Base-by-base conservation (phyloP, 2,888 invertebrate genomes). In the Galeopsomyia nigrocyanea region DNA sequence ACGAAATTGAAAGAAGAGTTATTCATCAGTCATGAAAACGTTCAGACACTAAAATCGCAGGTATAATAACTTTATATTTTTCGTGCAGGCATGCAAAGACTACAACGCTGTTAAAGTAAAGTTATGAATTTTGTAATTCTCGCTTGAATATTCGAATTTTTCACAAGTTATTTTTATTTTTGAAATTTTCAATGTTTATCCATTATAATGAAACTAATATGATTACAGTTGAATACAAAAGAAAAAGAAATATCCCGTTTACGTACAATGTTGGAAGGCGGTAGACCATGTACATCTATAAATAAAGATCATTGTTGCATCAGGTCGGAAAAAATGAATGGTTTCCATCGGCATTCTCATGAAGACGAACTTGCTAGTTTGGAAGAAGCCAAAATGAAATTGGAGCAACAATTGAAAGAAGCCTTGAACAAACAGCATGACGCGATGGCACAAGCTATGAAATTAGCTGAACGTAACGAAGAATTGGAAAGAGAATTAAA, bases 381-480 rank as follows among this genome's bases (percentile, higher is more conserved):
- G 69, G 89, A 90, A 78, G 89, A 90, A 70, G 88, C 90, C 46
- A 93, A 93, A 86, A 84, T 85, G 62, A 85, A 88, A 75, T 87
- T 92, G 80, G 89, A 91, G 68, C 82, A 86, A 50, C 87, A 90
- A 86, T 80, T 89, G 10, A 88, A 77, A 86, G 91, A 89, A 77
- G 88, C 91, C 21, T 82, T 92, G 72, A 88, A 89, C 67, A 92
- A 92, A 80, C 92, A 93, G 81, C 95, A 95, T 84, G 94, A 94
- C 83, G 95, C 94, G 5, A 94, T 94, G 94, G 88, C 92, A 57
- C 88, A 92, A 77, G 94, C 94, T 6, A 86, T 94, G 56, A 88
- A 88, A 80, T 88, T 94, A 66, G 93, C 93, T n/a, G 92, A 93
- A 77, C 89, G 91, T 78, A 94, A 94, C 80, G 91, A 91, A 81